Conservation (phyloP, 2,797 vertebrate genomes). For the Hozukius guyotensis region DNA sequence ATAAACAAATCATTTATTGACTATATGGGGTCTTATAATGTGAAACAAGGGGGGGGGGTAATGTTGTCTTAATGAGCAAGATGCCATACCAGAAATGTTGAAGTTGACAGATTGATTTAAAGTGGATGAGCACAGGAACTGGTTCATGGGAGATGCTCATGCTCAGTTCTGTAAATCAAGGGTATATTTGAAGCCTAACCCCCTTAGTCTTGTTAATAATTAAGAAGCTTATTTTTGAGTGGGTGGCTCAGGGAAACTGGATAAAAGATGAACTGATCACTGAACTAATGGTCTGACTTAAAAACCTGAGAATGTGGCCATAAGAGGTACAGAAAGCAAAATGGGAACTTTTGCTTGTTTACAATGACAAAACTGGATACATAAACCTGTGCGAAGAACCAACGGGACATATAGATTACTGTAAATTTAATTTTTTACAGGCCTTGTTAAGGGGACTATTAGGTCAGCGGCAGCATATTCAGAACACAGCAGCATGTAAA, state of each 20-base stretch:
- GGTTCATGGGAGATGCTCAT: background rate
- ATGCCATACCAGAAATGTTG: background rate
- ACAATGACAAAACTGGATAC: background rate
- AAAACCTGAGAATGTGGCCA: background rate
- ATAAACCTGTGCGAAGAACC: background rate
- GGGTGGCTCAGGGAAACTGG: background rate
- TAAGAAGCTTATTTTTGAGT: background rate
- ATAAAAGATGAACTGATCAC: background rate
- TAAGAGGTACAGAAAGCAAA: background rate
- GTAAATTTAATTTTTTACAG: background rate
- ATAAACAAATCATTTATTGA: background rate
- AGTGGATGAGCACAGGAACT: background rate
- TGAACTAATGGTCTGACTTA: background rate
- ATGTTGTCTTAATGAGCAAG: too few relatives aligned
- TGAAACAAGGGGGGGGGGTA: too few relatives aligned
- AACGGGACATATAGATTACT: background rate
- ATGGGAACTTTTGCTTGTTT: background rate
- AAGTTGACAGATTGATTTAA: background rate
- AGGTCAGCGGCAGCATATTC: background rate
- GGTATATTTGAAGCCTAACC: background rate
- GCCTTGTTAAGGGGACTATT: background rate
- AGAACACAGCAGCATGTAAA: background rate
- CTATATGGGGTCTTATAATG: background rate
- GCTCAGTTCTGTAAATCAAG: background rate
- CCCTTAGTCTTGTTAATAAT: background rate